Percentiles rank a stretch among this genome's conserved stretches.
Evolutionary conservation across 2,113 vertebrate genomes (phyloP).

Genomic region (Leucopsar rothschildi): DNA sequence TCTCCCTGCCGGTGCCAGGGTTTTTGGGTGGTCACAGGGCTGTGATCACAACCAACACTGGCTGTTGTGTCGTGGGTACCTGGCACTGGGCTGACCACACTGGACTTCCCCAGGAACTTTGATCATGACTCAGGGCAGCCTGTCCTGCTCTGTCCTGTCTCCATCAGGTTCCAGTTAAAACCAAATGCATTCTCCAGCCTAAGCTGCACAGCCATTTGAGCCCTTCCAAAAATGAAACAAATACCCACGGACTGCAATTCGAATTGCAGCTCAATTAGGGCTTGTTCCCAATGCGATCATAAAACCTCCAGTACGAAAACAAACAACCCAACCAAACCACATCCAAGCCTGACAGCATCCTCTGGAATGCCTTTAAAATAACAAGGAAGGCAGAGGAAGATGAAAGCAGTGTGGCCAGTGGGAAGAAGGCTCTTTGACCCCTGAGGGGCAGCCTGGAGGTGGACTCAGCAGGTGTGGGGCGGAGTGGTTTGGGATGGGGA

Average conservation of each 20-base stretch:
- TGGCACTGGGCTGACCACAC: background rate
- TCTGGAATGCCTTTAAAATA: conserved; percentile 64
- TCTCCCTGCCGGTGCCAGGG: background rate
- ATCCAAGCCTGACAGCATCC: conserved; percentile 62
- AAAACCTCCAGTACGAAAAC: conserved; percentile 65
- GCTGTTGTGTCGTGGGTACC: background rate
- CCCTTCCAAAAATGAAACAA: conserved; percentile 60
- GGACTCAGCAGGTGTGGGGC: background rate
- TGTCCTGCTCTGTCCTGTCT: conserved; percentile 5
- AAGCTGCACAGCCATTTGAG: conserved; percentile 22
- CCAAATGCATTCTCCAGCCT: conserved; percentile 14
- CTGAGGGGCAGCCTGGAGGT: background rate
- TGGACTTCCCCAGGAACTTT: background rate
- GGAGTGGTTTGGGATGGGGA: background rate
- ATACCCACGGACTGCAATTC: conserved; percentile 58
- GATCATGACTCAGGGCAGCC: background rate
- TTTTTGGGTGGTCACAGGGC: background rate
- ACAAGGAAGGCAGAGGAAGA: conserved; percentile 20
- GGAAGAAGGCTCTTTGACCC: background rate
- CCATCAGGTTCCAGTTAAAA: conserved; percentile 57
- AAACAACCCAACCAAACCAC: conserved; percentile 62
- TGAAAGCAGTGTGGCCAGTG: background rate
- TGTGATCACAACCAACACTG: background rate
- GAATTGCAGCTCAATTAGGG: conserved; percentile 66
- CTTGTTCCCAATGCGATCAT: conserved; percentile 57